A percentile compares a stretch with the other conserved stretches of the same genome.
Conservation (phyloP, 2,797 vertebrate genomes). For the Lutra lutra region DNA sequence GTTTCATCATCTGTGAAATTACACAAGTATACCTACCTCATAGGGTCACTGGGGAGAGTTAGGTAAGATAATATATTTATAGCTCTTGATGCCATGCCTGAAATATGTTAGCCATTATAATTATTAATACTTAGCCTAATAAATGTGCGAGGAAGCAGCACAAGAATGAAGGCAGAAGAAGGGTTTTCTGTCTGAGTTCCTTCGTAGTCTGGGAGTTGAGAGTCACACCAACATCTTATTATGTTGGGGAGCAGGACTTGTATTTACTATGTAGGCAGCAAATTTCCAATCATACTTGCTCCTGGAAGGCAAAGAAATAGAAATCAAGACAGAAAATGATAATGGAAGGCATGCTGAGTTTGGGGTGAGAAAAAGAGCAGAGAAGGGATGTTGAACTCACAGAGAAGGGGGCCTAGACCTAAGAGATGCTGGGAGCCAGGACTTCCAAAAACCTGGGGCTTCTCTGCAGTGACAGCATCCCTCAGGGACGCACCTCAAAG, state of each 20-base stretch:
- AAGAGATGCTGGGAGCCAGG: not conserved
- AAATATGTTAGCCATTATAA: not conserved
- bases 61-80: slow-evolving; percentile 15
- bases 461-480: not conserved
- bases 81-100: slow-evolving; percentile 30
- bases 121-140: slow-evolving; percentile 44
- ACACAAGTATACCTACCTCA: slow-evolving; percentile 15
- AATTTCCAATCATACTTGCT: slow-evolving; percentile 18
- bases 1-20: slow-evolving; percentile 53
- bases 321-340: slow-evolving; percentile 5
- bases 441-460: not conserved
- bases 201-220: not conserved
- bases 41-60: slow-evolving; percentile 4
- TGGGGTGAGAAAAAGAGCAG: not conserved
- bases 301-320: not conserved
- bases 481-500: not conserved
- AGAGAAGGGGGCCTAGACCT: not conserved
- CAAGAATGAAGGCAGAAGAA: not conserved
- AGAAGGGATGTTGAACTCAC: not conserved
- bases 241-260: not conserved
- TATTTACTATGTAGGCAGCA: not conserved
- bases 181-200: not conserved
- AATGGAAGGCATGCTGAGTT: not conserved
- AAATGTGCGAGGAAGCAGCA: not conserved
- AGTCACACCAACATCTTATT: not conserved